Conservation (phyloP, 2,888 invertebrate species). For the Hydroisotoma schaefferi region DNA sequence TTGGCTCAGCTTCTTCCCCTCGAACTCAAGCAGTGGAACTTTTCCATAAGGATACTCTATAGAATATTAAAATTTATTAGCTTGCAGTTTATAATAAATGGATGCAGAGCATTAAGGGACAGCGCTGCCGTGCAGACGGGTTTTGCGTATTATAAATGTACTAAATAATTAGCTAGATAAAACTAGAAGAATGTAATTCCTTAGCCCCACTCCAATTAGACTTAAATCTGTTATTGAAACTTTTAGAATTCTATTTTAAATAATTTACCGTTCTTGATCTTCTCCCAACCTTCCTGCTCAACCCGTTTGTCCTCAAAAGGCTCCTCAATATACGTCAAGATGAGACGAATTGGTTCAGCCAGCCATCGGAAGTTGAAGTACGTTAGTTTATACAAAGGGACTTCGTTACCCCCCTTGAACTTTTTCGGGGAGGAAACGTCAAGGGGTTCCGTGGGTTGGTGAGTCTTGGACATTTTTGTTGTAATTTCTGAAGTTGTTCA, state of each 20-base stretch:
- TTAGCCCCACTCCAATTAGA: too few relatives aligned
- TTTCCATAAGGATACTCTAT: conserved; percentile 47
- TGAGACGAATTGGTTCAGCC: conserved; percentile 52
- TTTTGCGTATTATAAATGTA: too few relatives aligned
- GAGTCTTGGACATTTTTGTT: too few relatives aligned
- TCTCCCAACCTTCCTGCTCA: conserved; percentile 33
- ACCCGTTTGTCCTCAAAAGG: conserved; percentile 53
- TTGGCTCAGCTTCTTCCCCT: conserved; percentile 45
- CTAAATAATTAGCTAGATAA: too few relatives aligned
- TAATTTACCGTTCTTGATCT: conserved; percentile 13
- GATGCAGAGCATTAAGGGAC: too few relatives aligned
- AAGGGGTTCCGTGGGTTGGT: not conserved
- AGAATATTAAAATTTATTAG: conserved; percentile 8
- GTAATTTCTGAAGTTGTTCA: not conserved
- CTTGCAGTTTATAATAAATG: too few relatives aligned
- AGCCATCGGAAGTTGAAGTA: conserved; percentile 54
- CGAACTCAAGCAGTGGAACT: conserved; percentile 45
- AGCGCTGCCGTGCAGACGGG: too few relatives aligned
- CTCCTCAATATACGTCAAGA: conserved; percentile 52
- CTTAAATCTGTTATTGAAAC: not conserved
- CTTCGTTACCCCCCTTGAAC: conserved; percentile 11
- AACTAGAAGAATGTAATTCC: too few relatives aligned
- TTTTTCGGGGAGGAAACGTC: conserved; percentile 10
- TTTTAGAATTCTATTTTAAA: not conserved
- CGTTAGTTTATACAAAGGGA: conserved; percentile 52